Evolutionary conservation across 2,113 vertebrate species (phyloP).

Genomic region (Patagioenas fasciata): DNA sequence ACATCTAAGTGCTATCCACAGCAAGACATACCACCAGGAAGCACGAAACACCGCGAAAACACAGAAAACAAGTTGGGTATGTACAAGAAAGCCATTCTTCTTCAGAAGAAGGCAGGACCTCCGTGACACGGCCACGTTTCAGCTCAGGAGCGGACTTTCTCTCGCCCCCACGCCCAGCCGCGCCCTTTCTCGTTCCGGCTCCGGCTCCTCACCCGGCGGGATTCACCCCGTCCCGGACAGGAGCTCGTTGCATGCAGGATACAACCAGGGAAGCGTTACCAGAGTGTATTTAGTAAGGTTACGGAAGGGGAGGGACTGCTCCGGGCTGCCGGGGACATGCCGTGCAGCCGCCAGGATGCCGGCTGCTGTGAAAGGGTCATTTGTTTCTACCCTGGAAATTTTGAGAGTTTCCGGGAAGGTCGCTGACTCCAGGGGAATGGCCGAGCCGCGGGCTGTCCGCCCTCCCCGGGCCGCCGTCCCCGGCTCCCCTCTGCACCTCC

Average conservation of each 20-base stretch:
- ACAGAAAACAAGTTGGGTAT: accelerated
- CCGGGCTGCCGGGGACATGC: background rate
- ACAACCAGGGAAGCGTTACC: background rate
- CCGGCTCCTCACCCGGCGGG: background rate
- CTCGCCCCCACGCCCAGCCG: background rate
- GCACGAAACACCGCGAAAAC: background rate
- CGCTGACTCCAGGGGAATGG: background rate
- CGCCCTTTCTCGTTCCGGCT: background rate
- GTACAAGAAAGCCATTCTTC: background rate
- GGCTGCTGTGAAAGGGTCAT: background rate
- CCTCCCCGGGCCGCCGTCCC: background rate
- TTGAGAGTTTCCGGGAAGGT: conserved; percentile 18
- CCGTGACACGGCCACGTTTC: background rate
- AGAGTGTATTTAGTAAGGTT: background rate
- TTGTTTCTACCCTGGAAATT: background rate
- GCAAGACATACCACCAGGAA: background rate
- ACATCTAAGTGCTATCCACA: accelerated
- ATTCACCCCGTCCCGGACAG: background rate
- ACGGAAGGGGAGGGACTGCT: background rate
- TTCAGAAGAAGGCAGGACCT: background rate
- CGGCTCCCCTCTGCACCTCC: background rate
- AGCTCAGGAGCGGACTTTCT: background rate
- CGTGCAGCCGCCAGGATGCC: background rate
- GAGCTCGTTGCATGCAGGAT: background rate
- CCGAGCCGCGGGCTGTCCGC: background rate